These are phyloP conservation scores for Poecilia picta DNA, from an alignment of 2,797 vertebrate genomes.

Conservation along the genomic window DNA sequence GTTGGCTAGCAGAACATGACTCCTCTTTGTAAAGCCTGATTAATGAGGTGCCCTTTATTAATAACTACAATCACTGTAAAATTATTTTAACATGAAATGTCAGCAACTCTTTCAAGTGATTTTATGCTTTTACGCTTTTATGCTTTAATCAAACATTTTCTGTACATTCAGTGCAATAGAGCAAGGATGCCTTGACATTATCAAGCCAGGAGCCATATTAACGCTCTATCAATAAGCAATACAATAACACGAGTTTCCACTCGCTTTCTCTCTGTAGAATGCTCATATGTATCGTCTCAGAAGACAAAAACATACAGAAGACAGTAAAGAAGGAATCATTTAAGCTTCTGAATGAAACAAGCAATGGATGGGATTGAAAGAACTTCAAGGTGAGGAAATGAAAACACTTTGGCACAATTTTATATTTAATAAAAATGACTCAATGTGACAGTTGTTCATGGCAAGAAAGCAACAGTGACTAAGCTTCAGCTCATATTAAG, in stretches of 20 bases:
- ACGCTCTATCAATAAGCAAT: constrained; percentile 26
- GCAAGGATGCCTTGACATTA: neutral
- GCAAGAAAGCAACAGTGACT: neutral
- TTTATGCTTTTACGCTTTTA: neutral
- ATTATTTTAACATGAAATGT: constrained; percentile 1
- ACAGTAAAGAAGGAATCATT: constrained; percentile 1
- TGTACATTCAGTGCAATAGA: neutral
- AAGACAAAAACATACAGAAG: neutral
- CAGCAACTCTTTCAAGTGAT: neutral
- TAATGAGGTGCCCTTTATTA: constrained; percentile 6
- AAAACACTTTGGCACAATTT: neutral
- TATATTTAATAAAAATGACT: neutral
- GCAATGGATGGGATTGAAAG: neutral
- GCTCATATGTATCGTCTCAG: neutral
- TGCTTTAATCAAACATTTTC: neutral
- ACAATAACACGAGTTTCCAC: neutral
- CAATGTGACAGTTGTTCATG: neutral
- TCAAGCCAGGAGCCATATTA: constrained; percentile 1
- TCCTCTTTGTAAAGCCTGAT: neutral
- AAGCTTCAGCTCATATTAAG: neutral
- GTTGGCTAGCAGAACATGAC: neutral
- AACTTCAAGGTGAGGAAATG: constrained; percentile 1
- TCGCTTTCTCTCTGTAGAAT: neutral
- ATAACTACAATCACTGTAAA: constrained; percentile 7
- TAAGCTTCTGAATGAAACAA: neutral